Evolutionary conservation across 1,140 invertebrate species (phyloP), one percentile per base, ranked within the genome.

Genomic region (Philotrypesis tridentata): DNA sequence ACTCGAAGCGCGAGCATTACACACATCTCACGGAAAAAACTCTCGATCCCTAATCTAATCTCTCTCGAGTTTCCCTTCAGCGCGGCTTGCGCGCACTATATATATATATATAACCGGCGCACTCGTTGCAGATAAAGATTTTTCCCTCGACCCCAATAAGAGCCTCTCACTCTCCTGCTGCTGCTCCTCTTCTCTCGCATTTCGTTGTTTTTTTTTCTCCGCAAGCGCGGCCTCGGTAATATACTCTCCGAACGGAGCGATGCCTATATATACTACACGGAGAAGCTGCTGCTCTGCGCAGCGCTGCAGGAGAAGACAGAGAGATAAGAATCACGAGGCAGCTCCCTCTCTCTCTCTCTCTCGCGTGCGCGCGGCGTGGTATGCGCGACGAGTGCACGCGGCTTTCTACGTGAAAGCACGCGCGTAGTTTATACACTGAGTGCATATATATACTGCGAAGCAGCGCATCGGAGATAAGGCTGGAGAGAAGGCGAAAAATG

Each of bases 11-110:
- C 21, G 21, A 55, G 48, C 2, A n/a, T n/a, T n/a, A n/a, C n/a
- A n/a, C n/a, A n/a, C n/a, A 55, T 55, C 48, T 1, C 48, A 27
- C 63, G 63, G 23, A 27, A 75, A 61, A 75, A 75, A 61, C 48
- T 61, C 29, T 31, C 27, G 29, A 63, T 75, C 25, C 48, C 12
- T 73, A 75, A 75, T 75, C 73, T 75, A 75, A 75, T 75, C 73
- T 75, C 29, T 29, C 21, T 73, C n/a, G 8, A 73, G 71, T 43
- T 73, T 73, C 40, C 31, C 12, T 73, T 73, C 40, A 29, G 71
- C 25, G 71, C 11, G 23, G n/a, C n/a, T n/a, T n/a, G 23, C 11
- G 12, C 23, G 25, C 71, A 48, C 29, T 37, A 9, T n/a, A 2
- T n/a, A n/a, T n/a, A n/a, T n/a, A n/a, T n/a, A n/a, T n/a, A n/a